Evolutionary conservation across 2,113 vertebrate species (phyloP), one percentile per base, ranked within the genome.

Genomic region (Cromileptes altivelis): DNA sequence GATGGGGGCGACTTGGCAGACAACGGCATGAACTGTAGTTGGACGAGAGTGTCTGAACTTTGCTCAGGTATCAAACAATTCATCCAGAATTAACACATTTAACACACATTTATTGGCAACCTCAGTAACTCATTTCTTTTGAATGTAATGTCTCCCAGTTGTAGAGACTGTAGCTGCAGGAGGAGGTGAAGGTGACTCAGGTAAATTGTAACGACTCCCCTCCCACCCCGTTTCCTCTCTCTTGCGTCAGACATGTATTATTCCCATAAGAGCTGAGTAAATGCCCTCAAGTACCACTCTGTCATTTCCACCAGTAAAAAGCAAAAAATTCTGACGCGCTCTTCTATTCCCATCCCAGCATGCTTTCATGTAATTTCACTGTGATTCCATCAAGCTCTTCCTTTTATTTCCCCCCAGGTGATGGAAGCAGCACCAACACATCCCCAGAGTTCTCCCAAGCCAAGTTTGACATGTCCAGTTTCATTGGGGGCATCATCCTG

Each of bases 401-500:
- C 27, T 61, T 74, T 67, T 56, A 47, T 72, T 33, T 67, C n/a
- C 64, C 33, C 75, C 4, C 62, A 92, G 58, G 86, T 91, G 94
- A 81, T 45, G 86, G 55, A 19, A 77, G 25, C 7, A 72, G 49
- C 27, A 72, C 70, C 85, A 67, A 23, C 72, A 37, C 93, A 17
- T 62, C 88, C 50, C 88, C 96, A 0, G 94, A 95, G 56, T 95
- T 95, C 4, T 96, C 89, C 47, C 96, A 95, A 4, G 95, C 97
- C 0, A 96, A 96, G 42, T 99, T 99, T 1, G 96, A 98, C 75
- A 95, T 97, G 0, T 96, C 97, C 85, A 99, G 98, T 80, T 99
- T 99, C 93, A 90, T 98, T 0, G 98, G 98, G 0, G 98, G 98
- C n/a, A 95, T 97, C 0, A 93, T 99, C 82, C 93, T 99, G 53